Evolutionary conservation across 2,888 invertebrate species (phyloP).

Genomic region (Pachymerium ferrugineum): DNA sequence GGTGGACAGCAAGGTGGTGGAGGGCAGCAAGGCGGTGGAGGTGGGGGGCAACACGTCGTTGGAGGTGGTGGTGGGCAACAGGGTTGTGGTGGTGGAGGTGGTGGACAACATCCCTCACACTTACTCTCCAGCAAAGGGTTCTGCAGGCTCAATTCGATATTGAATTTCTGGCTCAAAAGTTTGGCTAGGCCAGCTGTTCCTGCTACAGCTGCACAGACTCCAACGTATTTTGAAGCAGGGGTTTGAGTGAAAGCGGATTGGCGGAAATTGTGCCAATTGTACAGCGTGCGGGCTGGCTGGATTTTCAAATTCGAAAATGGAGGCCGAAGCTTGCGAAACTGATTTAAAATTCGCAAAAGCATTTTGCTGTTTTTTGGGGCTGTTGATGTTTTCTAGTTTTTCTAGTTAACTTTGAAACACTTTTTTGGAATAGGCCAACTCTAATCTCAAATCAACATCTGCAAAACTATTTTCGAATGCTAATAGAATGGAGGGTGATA

Average conservation of each 20-base stretch:
- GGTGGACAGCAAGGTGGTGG: background rate
- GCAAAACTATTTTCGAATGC: no score
- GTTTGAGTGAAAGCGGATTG: background rate
- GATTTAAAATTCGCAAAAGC: background rate
- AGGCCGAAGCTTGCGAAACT: background rate
- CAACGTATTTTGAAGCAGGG: background rate
- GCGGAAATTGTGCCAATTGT: background rate
- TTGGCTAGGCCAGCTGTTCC: background rate
- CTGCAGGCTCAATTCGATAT: background rate
- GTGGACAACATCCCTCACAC: background rate
- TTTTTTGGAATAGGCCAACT: conserved; percentile 1
- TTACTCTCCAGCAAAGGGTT: background rate
- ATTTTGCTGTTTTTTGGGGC: background rate
- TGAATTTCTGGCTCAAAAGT: background rate
- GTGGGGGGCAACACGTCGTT: background rate
- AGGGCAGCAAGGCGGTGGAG: background rate
- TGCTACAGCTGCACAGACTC: background rate
- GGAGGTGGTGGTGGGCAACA: background rate
- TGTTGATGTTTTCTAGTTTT: background rate
- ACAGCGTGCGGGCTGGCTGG: background rate
- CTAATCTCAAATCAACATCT: background rate
- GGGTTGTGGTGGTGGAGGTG: background rate
- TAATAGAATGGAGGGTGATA: no score
- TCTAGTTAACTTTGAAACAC: background rate
- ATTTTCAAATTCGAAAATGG: background rate